Base-by-base conservation (phyloP, 2,888 invertebrate genomes). In the Tipula helvola region DNA sequence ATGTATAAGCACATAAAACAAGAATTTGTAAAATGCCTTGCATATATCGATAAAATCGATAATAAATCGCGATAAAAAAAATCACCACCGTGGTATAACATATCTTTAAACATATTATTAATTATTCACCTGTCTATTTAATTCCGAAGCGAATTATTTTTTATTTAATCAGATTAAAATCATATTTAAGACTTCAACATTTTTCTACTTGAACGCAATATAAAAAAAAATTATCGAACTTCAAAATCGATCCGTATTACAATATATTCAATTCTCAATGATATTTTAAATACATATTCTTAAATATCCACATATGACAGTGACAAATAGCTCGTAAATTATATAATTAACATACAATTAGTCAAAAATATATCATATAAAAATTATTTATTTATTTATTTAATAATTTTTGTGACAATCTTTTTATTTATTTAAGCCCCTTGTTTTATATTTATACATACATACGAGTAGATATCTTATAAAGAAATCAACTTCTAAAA, bases 261-360 rank as follows among this genome's bases (percentile, higher is more conserved):
- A 71, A 71, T 10, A 71, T 71, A 71, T 71, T 71, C 28, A 71
- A 71, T 28, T 10, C 71, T 71, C 71, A 71, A 28, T 71, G 28
- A 71, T 28, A 71, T 71, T 71, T 71, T 71, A 71, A 71, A 71
- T 71, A 71, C 71, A 28, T 71, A 28, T 71, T 71, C 71, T 71
- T 71, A 71, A 71, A 71, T 28, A 71, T 71, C 18, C 18, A 71
- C 71, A 71, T 71, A 18, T 71, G 71, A 71, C 71, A 71, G 71
- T 71, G 71, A 71, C 71, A 71, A 71, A 71, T 71, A 71, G 71
- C 71, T 71, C 71, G 28, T 71, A 71, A 71, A 71, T 71, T 71
- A 71, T 71, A 71, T 71, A 71, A 71, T 71, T 71, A 71, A 71
- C 71, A 71, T 71, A 71, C 71, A 71, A 71, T 71, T 71, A 71